Conservation (phyloP, 2,113 vertebrate species). For the Pseudorectes ferrugineus region DNA sequence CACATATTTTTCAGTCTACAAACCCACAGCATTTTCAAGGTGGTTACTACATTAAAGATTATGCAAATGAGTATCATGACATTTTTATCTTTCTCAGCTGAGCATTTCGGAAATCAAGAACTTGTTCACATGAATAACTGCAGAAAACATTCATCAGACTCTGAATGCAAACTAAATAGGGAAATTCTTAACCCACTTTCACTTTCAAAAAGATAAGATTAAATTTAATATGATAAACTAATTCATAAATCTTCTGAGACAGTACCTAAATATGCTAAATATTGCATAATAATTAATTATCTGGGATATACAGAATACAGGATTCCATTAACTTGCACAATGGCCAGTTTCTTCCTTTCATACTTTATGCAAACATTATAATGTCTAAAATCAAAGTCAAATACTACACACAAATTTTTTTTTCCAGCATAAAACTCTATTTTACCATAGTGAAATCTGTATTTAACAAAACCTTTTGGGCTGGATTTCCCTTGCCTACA, state of each 20-base stretch:
- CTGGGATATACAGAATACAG: not conserved
- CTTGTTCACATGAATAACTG: constrained; percentile 11
- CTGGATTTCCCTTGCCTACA: not conserved
- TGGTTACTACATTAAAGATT: constrained; percentile 13
- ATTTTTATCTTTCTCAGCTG: constrained; percentile 39
- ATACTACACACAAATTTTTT: not conserved
- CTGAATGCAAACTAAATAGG: constrained; percentile 3
- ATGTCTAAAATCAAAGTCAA: not conserved
- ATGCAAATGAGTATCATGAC: constrained; percentile 2
- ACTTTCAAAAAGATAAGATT: not conserved
- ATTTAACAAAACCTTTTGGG: not conserved
- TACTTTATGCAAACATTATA: not conserved
- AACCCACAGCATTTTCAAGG: constrained; percentile 10
- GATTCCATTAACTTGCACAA: not conserved
- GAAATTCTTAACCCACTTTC: not conserved
- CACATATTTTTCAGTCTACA: not conserved
- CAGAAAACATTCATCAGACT: constrained; percentile 16
- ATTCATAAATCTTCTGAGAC: not conserved
- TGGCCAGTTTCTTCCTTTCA: not conserved
- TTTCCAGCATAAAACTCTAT: not conserved
- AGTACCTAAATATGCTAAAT: not conserved
- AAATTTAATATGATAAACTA: not conserved
- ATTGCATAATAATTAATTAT: not conserved
- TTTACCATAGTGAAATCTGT: not conserved
- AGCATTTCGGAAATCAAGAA: not conserved